These are phyloP conservation scores for Tenebrosternarchus preto DNA, from an alignment of 2,113 vertebrate genomes.

Conservation along the genomic window DNA sequence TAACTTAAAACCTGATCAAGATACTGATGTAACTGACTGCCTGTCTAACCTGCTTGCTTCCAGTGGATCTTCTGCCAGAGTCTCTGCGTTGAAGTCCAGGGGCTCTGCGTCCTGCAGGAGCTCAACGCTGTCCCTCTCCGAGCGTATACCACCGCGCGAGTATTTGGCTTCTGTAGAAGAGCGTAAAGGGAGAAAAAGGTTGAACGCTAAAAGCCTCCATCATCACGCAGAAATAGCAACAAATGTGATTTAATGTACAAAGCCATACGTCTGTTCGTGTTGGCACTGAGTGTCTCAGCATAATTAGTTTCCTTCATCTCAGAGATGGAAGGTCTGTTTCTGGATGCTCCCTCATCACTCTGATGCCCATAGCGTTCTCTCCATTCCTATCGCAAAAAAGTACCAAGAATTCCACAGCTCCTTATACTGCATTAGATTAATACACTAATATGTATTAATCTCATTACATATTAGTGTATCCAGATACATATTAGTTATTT, in stretches of 20 bases:
- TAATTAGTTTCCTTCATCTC: slow-evolving; percentile 90
- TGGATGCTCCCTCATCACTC: slow-evolving; percentile 80
- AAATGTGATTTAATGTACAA: background rate
- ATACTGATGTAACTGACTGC: background rate
- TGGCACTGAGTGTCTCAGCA: slow-evolving; percentile 69
- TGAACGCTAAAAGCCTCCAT: background rate
- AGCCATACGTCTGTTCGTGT: slow-evolving; percentile 54
- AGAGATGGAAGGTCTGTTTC: slow-evolving; percentile 82
- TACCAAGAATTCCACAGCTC: background rate
- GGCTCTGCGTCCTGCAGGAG: slow-evolving; percentile 94
- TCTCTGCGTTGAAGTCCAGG: slow-evolving; percentile 89
- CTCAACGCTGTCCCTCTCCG: slow-evolving; percentile 88
- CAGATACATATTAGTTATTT: background rate
- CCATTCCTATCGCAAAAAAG: slow-evolving; percentile 81
- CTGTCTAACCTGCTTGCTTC: slow-evolving; percentile 82
- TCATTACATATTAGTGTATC: too few species aligned
- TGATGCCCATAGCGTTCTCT: slow-evolving; percentile 88
- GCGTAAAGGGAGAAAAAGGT: background rate
- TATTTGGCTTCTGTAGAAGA: slow-evolving; percentile 81
- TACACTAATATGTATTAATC: too few species aligned
- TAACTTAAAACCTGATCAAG: background rate
- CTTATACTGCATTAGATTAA: background rate
- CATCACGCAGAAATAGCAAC: background rate
- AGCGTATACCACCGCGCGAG: slow-evolving; percentile 76
- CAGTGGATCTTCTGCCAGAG: slow-evolving; percentile 81